These are phyloP conservation scores for Kryptopterus vitreolus DNA, from an alignment of 2,797 vertebrate genomes.

Conservation along the genomic window DNA sequence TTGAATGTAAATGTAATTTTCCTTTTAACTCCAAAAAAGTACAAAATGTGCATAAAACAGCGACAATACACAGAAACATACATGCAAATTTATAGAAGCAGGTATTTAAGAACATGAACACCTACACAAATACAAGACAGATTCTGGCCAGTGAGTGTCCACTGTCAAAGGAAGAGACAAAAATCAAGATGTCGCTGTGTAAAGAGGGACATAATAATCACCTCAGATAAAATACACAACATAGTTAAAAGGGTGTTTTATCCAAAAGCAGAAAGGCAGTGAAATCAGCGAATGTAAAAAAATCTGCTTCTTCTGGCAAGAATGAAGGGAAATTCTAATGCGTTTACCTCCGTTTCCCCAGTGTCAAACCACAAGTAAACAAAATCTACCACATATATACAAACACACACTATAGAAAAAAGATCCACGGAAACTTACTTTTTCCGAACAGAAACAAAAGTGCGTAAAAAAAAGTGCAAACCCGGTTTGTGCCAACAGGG, in stretches of 20 bases:
- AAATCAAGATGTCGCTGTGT: neutral
- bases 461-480: neutral
- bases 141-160: neutral
- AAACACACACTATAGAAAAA: too few relatives aligned
- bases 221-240: neutral
- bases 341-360: neutral
- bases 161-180: neutral
- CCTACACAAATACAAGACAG: neutral
- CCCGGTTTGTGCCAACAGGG: too few relatives aligned
- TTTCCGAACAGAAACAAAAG: conserved; percentile 11
- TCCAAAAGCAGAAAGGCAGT: neutral
- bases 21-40: neutral
- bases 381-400: neutral
- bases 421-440: neutral
- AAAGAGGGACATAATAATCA: neutral
- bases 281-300: neutral
- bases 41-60: conserved; percentile 17
- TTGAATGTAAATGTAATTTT: conserved; percentile 15
- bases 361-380: neutral
- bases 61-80: neutral
- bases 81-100: neutral
- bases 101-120: neutral
- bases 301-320: neutral
- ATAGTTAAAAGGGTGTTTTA: neutral
- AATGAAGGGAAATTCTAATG: neutral